A percentile compares a stretch with the other conserved stretches of the same genome.
Conservation (phyloP, 1,140 invertebrate species). For the Hylyphantes graminicola region DNA sequence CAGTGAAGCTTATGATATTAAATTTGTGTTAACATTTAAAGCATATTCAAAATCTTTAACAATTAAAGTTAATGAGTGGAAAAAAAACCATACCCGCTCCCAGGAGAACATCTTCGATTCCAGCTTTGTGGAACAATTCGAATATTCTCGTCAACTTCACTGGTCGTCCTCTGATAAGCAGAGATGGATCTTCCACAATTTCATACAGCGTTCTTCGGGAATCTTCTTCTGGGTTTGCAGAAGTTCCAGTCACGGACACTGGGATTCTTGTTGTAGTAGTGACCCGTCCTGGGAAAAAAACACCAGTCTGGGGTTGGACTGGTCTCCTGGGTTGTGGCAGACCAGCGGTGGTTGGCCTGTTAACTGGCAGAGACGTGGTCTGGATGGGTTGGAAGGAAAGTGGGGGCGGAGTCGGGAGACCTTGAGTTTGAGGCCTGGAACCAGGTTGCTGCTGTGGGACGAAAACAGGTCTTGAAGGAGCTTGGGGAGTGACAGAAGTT, state of each 20-base stretch:
- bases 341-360: neutral
- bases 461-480: neutral
- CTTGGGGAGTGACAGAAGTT: neutral
- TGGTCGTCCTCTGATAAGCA: constrained; percentile 50
- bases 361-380: neutral
- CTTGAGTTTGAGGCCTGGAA: constrained; percentile 7
- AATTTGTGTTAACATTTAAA: no score
- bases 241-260: constrained; percentile 38
- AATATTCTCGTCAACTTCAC: constrained; percentile 55
- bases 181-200: constrained; percentile 58
- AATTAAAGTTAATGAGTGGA: no score
- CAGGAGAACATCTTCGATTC: constrained; percentile 48
- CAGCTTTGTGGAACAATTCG: constrained; percentile 48
- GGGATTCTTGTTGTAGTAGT: constrained; percentile 29
- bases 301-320: neutral
- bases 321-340: neutral
- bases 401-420: neutral
- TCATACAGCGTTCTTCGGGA: constrained; percentile 39
- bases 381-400: neutral
- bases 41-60: no score
- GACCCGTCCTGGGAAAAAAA: constrained; percentile 3
- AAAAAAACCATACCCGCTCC: constrained; percentile 41
- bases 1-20: no score
- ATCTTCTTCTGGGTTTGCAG: constrained; percentile 43
- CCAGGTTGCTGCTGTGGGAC: neutral